Base-by-base conservation (phyloP, 37 sponge, comb jelly and placozoan genomes). In the Bolinopsis microptera region DNA sequence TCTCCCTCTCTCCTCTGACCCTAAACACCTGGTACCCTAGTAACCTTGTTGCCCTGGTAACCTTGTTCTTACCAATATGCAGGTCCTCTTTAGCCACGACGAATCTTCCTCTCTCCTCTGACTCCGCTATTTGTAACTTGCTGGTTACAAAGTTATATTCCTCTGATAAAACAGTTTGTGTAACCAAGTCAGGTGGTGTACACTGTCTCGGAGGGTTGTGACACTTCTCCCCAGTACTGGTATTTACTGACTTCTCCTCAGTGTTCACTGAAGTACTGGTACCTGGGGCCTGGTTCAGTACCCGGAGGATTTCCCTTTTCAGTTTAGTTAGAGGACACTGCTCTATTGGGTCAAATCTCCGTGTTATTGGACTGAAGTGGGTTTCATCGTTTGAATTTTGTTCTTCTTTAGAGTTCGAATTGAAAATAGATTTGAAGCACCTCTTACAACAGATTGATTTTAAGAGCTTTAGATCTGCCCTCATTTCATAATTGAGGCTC, bases 1-100 rank as follows among this genome's bases (percentile, higher is more conserved):
- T 24, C 90, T 35, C 3, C 90, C 90, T 39, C 61, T 86, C 30
- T 86, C 90, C n/a, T n/a, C n/a, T n/a, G n/a, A n/a, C n/a, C n/a
- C n/a, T n/a, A n/a, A n/a, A n/a, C n/a, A n/a, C n/a, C n/a, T n/a
- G n/a, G n/a, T n/a, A n/a, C 13, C n/a, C n/a, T n/a, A n/a, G n/a
- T n/a, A n/a, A n/a, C n/a, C n/a, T n/a, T n/a, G n/a, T n/a, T n/a
- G n/a, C n/a, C n/a, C n/a, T n/a, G n/a, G n/a, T n/a, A n/a, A n/a
- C n/a, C n/a, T n/a, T n/a, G n/a, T n/a, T n/a, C n/a, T 86, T n/a
- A 18, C 90, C 90, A 24, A 86, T 86, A 2, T 39, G 26, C 18
- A 86, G n/a, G 26, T 27, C 61, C 39, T 27, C 30, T n/a, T 23
- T 86, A 40, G 90, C 90, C 16, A 86, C 90, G 36, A 86, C 61